Evolutionary conservation across 1,140 invertebrate species (phyloP), one percentile per base, ranked within the genome.

Genomic region (Notospermus geniculatus): DNA sequence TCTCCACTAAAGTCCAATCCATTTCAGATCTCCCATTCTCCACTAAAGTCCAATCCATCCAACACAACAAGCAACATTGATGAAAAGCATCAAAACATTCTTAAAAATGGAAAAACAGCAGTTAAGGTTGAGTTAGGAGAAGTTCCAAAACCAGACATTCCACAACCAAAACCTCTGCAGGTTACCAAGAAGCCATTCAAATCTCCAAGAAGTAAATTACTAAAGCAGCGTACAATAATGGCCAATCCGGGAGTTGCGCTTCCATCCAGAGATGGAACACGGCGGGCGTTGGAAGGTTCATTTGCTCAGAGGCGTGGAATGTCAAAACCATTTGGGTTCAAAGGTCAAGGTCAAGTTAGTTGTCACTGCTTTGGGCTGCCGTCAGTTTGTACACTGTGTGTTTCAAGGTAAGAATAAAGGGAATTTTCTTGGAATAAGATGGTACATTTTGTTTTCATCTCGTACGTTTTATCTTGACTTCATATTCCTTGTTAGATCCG

Each of bases 341-440:
- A 29, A 29, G 39, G 19, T n/a, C n/a, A n/a, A 27, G 28, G 36
- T 2, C 28, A 30, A 4, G 22, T 43, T 19, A 45, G 55, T 0
- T 79, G 77, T 67, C 61, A 72, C 5, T 79, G 77, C 58, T 76
- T 62, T 69, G 74, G 74, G 11, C 66, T 70, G 30, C 70, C 77
- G 9, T 65, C 54, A 32, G 63, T 79, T 1, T 79, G 77, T 63
- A 68, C 65, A 4, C 55, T 74, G 4, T 79, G 77, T 63, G 59
- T 66, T 25, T 63, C 67, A 13, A 73, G 73, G 76, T 77, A 59
- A 67, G 63, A n/a, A 28, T 41, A 57, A 36, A 17, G 23, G 50
- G n/a, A 52, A 57, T n/a, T n/a, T n/a, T n/a, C n/a, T n/a, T n/a
- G n/a, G n/a, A n/a, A n/a, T n/a, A n/a, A n/a, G n/a, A n/a, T n/a